Conservation (phyloP, 2,888 invertebrate species). For the Rhorus exstirpatorius region DNA sequence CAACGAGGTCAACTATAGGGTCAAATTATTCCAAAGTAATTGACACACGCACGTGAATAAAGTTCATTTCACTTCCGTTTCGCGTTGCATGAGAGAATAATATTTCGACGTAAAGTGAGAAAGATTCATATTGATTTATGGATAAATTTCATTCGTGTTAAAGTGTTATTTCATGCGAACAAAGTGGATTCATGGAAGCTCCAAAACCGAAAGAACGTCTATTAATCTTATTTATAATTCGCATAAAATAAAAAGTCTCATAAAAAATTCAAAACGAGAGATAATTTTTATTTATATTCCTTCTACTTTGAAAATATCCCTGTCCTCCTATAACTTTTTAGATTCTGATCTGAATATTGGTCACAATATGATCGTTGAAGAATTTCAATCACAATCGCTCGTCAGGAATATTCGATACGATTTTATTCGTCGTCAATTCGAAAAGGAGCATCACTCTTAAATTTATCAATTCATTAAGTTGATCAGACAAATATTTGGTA, state of each 20-base stretch:
- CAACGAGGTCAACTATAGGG: conserved; percentile 60
- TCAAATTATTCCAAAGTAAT: conserved; percentile 35
- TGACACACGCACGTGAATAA: conserved; percentile 6
- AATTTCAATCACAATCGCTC: no score
- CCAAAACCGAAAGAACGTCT: no score
- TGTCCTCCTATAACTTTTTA: no score
- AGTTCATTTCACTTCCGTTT: conserved; percentile 12
- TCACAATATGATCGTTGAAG: no score
- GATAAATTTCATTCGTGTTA: not conserved
- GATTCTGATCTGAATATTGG: no score
- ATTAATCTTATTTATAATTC: no score
- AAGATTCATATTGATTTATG: not conserved
- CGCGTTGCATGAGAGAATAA: not conserved
- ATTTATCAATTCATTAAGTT: not conserved
- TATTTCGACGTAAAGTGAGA: not conserved
- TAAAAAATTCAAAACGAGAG: no score
- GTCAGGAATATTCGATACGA: no score
- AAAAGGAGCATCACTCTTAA: not conserved
- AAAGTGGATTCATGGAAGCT: no score
- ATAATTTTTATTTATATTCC: no score
- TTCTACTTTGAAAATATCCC: no score
- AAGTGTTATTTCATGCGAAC: not conserved
- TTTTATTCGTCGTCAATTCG: not conserved
- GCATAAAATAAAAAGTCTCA: no score
- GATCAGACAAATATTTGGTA: not conserved